A percentile compares a stretch with the other conserved stretches of the same genome.
phyloP scores from a whole-genome alignment of 1,140 invertebrate genomes.

The Nylanderia fulva region DNA sequence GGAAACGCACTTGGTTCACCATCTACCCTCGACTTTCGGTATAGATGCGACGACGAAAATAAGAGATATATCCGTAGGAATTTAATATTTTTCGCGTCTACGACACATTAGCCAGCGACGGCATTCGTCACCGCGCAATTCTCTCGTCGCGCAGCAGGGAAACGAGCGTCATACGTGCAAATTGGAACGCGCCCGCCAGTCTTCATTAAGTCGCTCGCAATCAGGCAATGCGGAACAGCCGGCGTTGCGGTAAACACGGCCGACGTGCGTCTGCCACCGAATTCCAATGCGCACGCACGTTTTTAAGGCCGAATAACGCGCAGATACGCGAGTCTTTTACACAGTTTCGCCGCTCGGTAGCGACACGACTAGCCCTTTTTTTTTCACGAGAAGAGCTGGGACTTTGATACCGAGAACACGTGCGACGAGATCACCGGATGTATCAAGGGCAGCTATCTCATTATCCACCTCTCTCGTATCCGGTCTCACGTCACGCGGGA shows the following conservation, averaged over 20 bases:
- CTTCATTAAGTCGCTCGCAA: slow-evolving; percentile 76
- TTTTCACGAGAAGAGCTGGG: not conserved
- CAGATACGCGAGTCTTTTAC: slow-evolving; percentile 6
- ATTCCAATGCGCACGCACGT: slow-evolving; percentile 38
- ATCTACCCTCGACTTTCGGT: not conserved
- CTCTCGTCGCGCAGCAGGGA: slow-evolving; percentile 31
- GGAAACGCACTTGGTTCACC: not conserved
- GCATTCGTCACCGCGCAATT: not conserved
- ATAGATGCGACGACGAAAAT: slow-evolving; percentile 23
- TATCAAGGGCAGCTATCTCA: slow-evolving; percentile 64
- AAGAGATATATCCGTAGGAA: slow-evolving; percentile 60
- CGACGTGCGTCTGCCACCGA: not conserved
- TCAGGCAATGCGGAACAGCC: slow-evolving; percentile 56
- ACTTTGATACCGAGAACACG: slow-evolving; percentile 32
- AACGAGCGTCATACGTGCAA: slow-evolving; percentile 74
- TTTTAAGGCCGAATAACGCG: slow-evolving; percentile 44
- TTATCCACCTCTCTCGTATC: slow-evolving; percentile 40
- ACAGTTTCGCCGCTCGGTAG: not conserved
- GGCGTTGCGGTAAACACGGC: slow-evolving; percentile 6
- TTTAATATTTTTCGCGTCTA: slow-evolving; percentile 76
- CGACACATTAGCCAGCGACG: slow-evolving; percentile 20
- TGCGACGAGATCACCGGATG: not conserved
- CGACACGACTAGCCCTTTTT: not conserved
- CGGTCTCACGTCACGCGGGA: not conserved
- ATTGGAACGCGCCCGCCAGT: slow-evolving; percentile 71